A percentile compares a stretch with the other conserved stretches of the same genome.
Evolutionary conservation across 2,797 vertebrate genomes (phyloP).

Genomic region (Phoebastria nigripes): DNA sequence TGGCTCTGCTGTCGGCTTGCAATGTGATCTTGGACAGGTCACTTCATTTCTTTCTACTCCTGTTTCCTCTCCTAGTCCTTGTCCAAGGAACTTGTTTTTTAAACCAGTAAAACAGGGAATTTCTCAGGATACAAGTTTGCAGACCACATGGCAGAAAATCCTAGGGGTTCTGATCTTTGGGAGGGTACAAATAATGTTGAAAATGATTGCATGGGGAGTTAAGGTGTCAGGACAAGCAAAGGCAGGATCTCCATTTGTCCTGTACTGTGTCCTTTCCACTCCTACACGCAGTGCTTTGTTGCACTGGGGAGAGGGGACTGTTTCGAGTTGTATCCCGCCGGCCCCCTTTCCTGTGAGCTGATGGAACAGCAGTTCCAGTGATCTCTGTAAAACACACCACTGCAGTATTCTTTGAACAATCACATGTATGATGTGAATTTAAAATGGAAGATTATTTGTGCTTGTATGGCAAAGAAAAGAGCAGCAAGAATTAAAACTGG

Average conservation of each 20-base stretch:
- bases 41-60: neutral
- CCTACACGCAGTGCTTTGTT: fast-evolving
- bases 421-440: neutral
- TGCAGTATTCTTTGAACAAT: neutral
- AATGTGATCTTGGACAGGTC: neutral
- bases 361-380: neutral
- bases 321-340: neutral
- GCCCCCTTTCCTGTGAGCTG: neutral
- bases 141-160: neutral
- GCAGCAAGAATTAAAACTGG: neutral
- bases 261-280: neutral
- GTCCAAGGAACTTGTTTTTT: neutral
- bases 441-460: neutral
- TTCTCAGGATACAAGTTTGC: neutral
- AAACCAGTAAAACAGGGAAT: neutral
- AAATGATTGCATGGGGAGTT: neutral
- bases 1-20: neutral
- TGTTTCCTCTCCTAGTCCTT: neutral
- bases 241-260: neutral
- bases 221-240: neutral
- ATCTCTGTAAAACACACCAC: neutral
- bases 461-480: neutral
- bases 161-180: neutral
- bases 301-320: neutral
- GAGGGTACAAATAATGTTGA: neutral